A percentile compares a stretch with the other conserved stretches of the same genome.
phyloP scores from a whole-genome alignment of 2,113 vertebrate species.

The Amazona guildingii region DNA sequence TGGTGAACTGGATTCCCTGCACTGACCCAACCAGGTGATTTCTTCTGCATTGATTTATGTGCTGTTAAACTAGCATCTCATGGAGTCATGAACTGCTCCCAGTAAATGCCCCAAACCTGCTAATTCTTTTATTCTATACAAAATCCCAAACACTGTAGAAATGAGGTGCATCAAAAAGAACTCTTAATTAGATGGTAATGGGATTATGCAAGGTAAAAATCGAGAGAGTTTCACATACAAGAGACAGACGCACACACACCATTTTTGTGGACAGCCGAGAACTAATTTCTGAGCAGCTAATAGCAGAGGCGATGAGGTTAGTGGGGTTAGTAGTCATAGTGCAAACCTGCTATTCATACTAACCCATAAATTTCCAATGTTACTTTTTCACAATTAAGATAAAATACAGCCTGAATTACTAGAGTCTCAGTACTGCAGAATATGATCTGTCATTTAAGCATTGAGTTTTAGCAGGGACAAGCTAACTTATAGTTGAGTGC shows the following conservation, averaged over 20 bases:
- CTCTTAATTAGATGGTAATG: no score
- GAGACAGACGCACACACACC: background rate
- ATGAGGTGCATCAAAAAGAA: no score
- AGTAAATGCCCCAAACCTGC: background rate
- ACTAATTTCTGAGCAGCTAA: background rate
- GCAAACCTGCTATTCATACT: background rate
- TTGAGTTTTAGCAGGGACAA: background rate
- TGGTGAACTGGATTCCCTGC: slow-evolving; percentile 70
- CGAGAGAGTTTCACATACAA: no score
- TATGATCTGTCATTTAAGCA: background rate
- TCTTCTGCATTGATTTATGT: background rate
- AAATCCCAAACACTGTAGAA: no score
- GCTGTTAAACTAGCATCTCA: background rate
- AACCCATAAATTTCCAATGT: background rate
- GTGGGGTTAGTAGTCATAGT: background rate
- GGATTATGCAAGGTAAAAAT: no score
- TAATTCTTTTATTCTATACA: no score
- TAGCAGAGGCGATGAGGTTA: background rate
- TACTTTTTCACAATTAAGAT: background rate
- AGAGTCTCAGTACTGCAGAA: background rate
- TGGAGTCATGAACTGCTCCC: background rate
- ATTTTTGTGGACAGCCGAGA: background rate
- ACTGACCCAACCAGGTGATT: slow-evolving; percentile 30
- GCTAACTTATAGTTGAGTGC: background rate
- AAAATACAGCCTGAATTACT: background rate